Conservation (phyloP, 30 jellyfish, hydroid and myxozoan genomes). For the Aurelia sp. region DNA sequence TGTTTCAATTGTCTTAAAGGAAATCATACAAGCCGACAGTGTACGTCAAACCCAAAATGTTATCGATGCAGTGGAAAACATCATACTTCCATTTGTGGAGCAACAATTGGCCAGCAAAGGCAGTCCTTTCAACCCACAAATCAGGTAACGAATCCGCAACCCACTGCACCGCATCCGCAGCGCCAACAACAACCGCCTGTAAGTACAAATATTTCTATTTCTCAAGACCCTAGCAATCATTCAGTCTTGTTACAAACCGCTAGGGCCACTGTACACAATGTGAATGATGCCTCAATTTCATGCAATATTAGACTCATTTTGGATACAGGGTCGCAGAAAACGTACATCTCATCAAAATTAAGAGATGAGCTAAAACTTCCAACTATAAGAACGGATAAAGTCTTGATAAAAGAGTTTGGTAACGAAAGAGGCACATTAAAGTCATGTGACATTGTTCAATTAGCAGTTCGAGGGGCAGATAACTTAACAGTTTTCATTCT, state of each 20-base stretch:
- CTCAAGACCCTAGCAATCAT: background rate
- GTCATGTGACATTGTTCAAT: no score
- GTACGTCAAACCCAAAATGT: background rate
- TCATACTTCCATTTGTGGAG: background rate
- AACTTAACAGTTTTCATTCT: no score
- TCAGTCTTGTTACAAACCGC: background rate
- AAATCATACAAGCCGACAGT: background rate
- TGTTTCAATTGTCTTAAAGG: background rate
- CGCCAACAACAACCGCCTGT: background rate
- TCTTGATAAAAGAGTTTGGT: background rate
- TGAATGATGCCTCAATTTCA: background rate
- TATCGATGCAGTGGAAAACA: background rate
- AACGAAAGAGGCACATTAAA: no score
- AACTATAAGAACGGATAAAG: background rate
- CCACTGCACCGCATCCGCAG: background rate
- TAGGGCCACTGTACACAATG: background rate
- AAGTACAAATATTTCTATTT: conserved; percentile 5
- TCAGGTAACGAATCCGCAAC: background rate
- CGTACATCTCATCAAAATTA: background rate
- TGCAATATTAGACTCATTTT: conserved; percentile 3
- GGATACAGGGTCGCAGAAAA: conserved; percentile 31
- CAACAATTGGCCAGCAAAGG: background rate
- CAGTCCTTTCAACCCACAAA: background rate
- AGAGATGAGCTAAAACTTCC: conserved; percentile 6
- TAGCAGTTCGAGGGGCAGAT: no score